Evolutionary conservation across 2,113 vertebrate species (phyloP).

Genomic region (Canis aureus): DNA sequence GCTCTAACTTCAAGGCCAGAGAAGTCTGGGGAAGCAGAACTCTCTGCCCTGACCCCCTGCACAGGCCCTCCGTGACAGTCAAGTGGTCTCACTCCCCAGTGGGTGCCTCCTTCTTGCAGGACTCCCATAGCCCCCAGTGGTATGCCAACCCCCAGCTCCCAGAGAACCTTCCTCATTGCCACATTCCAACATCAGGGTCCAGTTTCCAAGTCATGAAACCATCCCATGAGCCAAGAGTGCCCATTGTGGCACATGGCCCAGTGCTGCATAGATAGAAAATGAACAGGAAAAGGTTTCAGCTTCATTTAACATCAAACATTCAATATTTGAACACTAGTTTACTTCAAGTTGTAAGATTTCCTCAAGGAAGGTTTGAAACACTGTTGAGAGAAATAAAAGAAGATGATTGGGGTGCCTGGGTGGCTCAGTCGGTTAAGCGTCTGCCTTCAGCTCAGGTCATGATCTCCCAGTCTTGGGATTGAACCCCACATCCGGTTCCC

Average conservation of each 20-base stretch:
- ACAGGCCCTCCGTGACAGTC: neutral
- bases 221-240: neutral
- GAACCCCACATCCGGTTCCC: too few species aligned
- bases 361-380: neutral
- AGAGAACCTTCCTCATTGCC: neutral
- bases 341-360: constrained; percentile 6
- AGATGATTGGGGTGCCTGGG: too few species aligned
- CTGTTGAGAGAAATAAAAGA: neutral
- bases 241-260: neutral
- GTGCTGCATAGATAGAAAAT: neutral
- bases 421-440: too few species aligned
- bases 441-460: too few species aligned
- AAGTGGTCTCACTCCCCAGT: neutral
- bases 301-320: neutral
- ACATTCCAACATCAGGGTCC: neutral
- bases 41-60: rapidly evolving
- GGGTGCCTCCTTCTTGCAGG: neutral
- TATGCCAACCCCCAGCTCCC: neutral
- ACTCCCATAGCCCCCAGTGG: neutral
- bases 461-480: too few species aligned
- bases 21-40: too few species aligned
- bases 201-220: neutral
- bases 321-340: neutral
- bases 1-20: neutral
- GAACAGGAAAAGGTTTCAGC: neutral